Percentiles rank a stretch among this genome's conserved stretches.
Conservation (phyloP, 2,888 invertebrate genomes). For the Eupithecia vulgata region DNA sequence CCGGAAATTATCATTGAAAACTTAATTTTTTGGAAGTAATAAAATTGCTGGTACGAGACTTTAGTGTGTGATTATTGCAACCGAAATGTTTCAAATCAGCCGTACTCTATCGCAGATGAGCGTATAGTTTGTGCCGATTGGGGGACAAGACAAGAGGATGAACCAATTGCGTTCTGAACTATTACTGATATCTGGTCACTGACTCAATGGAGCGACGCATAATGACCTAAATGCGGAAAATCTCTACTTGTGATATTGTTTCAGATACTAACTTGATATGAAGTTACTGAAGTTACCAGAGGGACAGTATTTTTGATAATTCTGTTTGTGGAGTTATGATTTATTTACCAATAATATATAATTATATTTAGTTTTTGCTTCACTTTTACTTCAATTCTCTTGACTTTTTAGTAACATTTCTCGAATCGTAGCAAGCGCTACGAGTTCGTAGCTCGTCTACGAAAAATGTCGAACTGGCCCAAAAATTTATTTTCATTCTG, state of each 20-base stretch:
- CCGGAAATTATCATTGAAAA: background rate
- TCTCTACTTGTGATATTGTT: slow-evolving; percentile 7
- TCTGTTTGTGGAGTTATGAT: background rate
- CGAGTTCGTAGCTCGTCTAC: slow-evolving; percentile 34
- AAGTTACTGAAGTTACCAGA: background rate
- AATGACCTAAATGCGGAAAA: slow-evolving; percentile 45
- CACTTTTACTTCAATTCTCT: too few relatives aligned
- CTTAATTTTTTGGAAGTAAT: background rate
- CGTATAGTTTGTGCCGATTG: slow-evolving; percentile 38
- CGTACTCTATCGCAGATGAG: slow-evolving; percentile 20
- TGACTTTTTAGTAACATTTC: background rate
- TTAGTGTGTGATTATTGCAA: background rate
- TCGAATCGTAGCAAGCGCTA: slow-evolving; percentile 19
- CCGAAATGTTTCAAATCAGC: slow-evolving; percentile 21
- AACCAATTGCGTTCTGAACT: slow-evolving; percentile 68
- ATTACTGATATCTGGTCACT: slow-evolving; percentile 71
- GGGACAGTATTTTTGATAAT: background rate
- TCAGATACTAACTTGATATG: background rate
- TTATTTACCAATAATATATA: background rate
- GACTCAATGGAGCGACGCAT: slow-evolving; percentile 64
- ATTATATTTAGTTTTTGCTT: background rate
- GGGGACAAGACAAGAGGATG: slow-evolving; percentile 75
- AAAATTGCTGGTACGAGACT: background rate
- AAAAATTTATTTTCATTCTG: background rate
- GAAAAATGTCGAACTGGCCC: slow-evolving; percentile 1